Evolutionary conservation across 2,113 vertebrate species (phyloP).

Genomic region (Sapajus apella): DNA sequence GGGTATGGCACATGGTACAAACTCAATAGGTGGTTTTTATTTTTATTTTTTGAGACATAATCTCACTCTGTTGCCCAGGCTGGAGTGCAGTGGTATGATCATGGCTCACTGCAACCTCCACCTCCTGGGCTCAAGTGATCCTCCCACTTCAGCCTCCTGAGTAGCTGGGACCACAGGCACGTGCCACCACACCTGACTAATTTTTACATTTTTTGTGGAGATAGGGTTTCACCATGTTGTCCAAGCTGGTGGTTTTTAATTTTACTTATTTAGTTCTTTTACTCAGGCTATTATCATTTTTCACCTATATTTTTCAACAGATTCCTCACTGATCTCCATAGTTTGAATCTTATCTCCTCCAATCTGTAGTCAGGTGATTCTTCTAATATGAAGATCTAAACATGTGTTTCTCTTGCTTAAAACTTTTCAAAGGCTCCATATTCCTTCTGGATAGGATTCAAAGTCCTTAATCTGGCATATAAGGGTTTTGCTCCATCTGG

Average conservation of each 20-base stretch:
- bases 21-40: background rate
- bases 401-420: background rate
- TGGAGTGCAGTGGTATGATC: too few species aligned
- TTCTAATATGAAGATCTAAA: conserved; percentile 51
- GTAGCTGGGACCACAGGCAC: too few species aligned
- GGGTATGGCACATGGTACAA: background rate
- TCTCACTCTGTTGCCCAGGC: too few species aligned
- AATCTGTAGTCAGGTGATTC: background rate
- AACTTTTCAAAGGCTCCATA: conserved; percentile 2
- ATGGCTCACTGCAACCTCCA: too few species aligned
- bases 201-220: too few species aligned
- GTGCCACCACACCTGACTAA: too few species aligned
- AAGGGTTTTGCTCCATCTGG: background rate
- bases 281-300: conserved; percentile 11
- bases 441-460: background rate
- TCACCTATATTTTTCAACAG: background rate
- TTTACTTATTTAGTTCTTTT: conserved; percentile 10
- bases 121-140: too few species aligned
- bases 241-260: background rate
- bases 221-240: too few species aligned
- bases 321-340: background rate
- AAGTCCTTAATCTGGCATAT: background rate
- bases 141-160: too few species aligned
- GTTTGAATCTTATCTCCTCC: background rate
- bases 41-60: background rate